Evolutionary conservation across 2,888 invertebrate genomes (phyloP), one percentile per base, ranked within the genome.

Genomic region (Cataglyphis cursor): DNA sequence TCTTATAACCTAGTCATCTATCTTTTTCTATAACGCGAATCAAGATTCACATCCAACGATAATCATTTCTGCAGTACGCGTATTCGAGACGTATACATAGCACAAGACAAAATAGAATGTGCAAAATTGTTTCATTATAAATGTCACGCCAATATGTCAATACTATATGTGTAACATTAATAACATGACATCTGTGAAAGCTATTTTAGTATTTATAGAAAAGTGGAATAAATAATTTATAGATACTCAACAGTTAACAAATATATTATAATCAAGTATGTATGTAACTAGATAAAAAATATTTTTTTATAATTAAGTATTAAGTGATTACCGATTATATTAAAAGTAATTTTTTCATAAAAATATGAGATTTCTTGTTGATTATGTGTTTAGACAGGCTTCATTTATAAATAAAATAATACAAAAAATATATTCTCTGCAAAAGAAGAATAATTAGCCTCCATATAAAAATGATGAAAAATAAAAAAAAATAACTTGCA

Each of bases 401-500:
- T 44, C 8, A 6, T 28, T 59, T 64, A 31, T 31, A 35, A 74
- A 62, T 64, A 38, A 38, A 21, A 3, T n/a, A 24, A 65, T 10
- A 38, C 4, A 24, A 15, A 18, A 5, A 80, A 59, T 80, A 15
- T 21, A n/a, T 70, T 66, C 54, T 41, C n/a, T 35, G 15, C 28
- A 38, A 72, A 44, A 72, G n/a, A 38, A 72, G 44, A 80, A 54
- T 65, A 38, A 75, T 75, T 66, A 48, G 54, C 35, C 65, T 76
- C 15, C 31, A 28, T 12, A 38, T 5, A 12, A n/a, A 24, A 24
- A 1, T 24, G 24, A 24, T 24, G 0, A 24, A 24, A 24, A 24
- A 24, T 24, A 24, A 24, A 24, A 24, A 24, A 24, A 24, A 24
- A 38, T 65, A 48, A 66, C 35, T 51, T 76, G 15, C 31, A 24